Percentiles rank a stretch among this genome's conserved stretches.
Evolutionary conservation across 2,888 invertebrate species (phyloP).

Genomic region (Cephus pulcher): DNA sequence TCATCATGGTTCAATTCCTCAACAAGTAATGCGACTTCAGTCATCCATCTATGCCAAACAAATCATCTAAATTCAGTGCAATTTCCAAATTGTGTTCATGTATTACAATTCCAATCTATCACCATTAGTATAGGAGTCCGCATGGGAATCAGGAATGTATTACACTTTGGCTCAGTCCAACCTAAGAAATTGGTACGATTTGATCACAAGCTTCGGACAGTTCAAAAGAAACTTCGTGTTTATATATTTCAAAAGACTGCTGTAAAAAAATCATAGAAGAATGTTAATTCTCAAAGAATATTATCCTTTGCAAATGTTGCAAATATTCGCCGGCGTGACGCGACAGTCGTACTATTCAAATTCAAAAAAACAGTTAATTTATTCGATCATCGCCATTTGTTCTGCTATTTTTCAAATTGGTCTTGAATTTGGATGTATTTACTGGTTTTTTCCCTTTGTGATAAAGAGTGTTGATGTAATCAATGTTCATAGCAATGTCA

Average conservation of each 20-base stretch:
- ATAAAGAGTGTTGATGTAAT: rapidly evolving
- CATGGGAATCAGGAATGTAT: not conserved
- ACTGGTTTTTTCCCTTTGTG: not conserved
- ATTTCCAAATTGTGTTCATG: too few relatives aligned
- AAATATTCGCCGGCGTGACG: not conserved
- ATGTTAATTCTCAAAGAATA: not conserved
- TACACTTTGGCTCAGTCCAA: not conserved
- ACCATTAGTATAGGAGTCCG: not conserved
- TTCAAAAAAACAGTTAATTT: not conserved
- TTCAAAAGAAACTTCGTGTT: not conserved
- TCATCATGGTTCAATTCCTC: not conserved
- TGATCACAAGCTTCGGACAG: not conserved
- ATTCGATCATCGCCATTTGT: not conserved
- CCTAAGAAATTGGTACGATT: not conserved
- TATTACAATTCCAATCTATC: not conserved
- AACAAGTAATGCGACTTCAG: not conserved
- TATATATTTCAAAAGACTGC: not conserved
- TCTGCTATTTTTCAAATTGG: not conserved
- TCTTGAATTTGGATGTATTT: not conserved
- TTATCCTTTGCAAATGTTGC: not conserved
- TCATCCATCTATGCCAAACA: not conserved
- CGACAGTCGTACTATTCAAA: not conserved
- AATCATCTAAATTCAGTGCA: too few relatives aligned
- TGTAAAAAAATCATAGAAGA: not conserved
- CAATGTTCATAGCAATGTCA: not conserved